phyloP scores from a whole-genome alignment of 2,797 vertebrate genomes.

The Arvicola amphibius region DNA sequence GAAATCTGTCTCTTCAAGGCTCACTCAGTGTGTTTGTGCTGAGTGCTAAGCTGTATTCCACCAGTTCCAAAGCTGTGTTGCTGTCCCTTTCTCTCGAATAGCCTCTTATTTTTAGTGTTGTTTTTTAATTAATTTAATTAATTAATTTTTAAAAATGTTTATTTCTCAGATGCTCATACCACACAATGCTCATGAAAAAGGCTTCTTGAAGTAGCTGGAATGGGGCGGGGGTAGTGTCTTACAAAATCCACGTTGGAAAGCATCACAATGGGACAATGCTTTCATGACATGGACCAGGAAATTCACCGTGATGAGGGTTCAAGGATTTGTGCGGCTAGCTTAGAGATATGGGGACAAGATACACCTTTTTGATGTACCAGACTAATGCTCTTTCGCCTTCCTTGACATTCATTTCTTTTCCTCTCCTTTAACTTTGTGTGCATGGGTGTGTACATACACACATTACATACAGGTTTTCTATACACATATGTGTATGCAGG shows the following conservation, averaged over 20 bases:
- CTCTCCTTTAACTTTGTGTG: background rate
- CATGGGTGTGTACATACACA: background rate
- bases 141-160: too few relatives aligned
- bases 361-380: background rate
- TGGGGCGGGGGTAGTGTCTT: background rate
- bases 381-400: background rate
- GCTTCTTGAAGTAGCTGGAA: background rate
- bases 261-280: rapidly evolving
- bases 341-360: too few relatives aligned
- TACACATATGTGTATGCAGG: background rate
- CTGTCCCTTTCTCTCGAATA: background rate
- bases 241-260: background rate
- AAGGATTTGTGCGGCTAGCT: too few relatives aligned
- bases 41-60: background rate
- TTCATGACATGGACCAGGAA: background rate
- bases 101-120: background rate
- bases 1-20: background rate
- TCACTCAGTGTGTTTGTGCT: background rate
- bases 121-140: background rate
- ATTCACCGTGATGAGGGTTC: background rate
- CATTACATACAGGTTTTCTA: background rate
- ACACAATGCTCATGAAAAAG: background rate
- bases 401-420: background rate
- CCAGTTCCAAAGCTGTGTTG: background rate
- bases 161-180: background rate